Evolutionary conservation across 2,113 vertebrate genomes (phyloP), one percentile per base, ranked within the genome.

Genomic region (Epinephelus lanceolatus): DNA sequence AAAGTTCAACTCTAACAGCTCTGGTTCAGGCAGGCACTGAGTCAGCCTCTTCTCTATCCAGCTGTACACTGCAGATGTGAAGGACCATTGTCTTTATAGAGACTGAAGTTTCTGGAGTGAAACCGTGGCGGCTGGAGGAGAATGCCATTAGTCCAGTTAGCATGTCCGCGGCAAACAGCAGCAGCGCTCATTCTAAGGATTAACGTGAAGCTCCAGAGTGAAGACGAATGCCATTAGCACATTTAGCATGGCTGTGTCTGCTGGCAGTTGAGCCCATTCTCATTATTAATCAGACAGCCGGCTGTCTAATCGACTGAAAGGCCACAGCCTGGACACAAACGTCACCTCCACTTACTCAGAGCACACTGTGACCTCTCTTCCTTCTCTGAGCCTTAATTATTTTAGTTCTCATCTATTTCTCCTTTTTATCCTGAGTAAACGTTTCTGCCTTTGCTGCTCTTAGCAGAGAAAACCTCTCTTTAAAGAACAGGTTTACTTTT

Each of bases 211-310:
- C 51, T 71, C 30, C 42, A 30, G 27, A 60, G 78, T 47, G 67
- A 76, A 71, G 84, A 72, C 19, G 11, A 73, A 86, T 47, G n/a
- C 74, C 69, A 57, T 81, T 73, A 76, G 53, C 66, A 71, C 77
- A 74, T 79, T 74, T 40, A 74, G 19, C 76, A 74, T 27, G 51
- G 23, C 71, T 52, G 59, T 56, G 65, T 80, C 66, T 71, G 59
- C 49, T 37, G 5, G 78, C 57, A 63, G 59, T 51, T 65, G 65
- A 45, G 52, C 71, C 37, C 65, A 33, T 63, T 65, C 42, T 42
- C 60, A 59, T 63, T 57, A 68, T 72, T 78, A 56, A 82, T 63
- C 59, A 78, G 61, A 66, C 60, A 70, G 68, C 15, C 3, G 13
- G 53, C 51, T 13, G 65, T 59, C 49, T 78, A 63, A 78, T 63